Base-by-base conservation (phyloP, 37 sponge, comb jelly and placozoan species). In the Mnemiopsis leidyi region DNA sequence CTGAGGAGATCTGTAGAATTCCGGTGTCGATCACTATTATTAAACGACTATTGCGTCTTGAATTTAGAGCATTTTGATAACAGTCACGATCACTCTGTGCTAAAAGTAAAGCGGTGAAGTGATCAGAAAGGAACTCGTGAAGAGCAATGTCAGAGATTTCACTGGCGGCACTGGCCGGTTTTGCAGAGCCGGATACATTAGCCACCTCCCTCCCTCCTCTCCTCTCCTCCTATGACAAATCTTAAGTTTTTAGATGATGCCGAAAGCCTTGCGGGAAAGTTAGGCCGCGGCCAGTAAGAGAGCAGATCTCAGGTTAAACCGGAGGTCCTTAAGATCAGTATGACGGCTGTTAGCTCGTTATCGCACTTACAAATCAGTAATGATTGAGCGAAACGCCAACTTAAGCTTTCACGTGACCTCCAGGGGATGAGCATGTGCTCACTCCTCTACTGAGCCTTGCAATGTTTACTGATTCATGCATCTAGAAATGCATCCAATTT, bases 301-400 rank as follows among this genome's bases (percentile, higher is more conserved):
- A 67, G 9, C 13, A 48, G 61, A 48, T 48, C 61, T 48, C 13
- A 48, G 61, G 61, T 48, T 48, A 18, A 48, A 48, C 61, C 61
- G 61, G 61, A 48, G 61, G 61, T 48, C 61, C 13, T 48, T 48
- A 48, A 48, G 61, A 48, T 48, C 61, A 48, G 61, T 48, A 48
- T 48, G 61, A 13, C 61, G 61, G 61, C 9, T 48, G 9, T 71
- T 71, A 71, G 7, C 75, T 71, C 75, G 75, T 71, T 71, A 71
- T 29, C 30, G 30, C 75, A 25, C 75, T 71, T 71, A 71, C 75
- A 71, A 71, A 71, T 71, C 75, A 71, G 75, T 71, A 71, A 71
- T 71, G 75, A 71, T 71, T 71, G 75, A 71, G 75, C 75, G 75
- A 48, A 48, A 48, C 61, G 61, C 61, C 9, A 13, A 18, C 61